These are phyloP conservation scores for Aptenodytes forsteri DNA, from an alignment of 2,113 vertebrate species.

Conservation along the genomic window DNA sequence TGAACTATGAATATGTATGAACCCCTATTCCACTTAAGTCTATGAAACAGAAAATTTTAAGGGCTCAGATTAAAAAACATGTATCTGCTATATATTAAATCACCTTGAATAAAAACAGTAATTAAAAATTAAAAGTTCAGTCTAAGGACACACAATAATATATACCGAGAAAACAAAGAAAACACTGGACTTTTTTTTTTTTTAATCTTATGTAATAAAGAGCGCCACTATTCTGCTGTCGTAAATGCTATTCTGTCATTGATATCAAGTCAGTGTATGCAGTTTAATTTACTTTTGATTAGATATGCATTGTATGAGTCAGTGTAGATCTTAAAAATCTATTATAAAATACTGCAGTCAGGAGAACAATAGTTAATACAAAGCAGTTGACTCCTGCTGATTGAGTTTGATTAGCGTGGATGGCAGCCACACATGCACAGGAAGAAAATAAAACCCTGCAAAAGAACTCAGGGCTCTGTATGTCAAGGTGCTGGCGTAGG, in stretches of 20 bases:
- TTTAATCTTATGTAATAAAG: not conserved
- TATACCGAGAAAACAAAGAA: not conserved
- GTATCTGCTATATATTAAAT: not conserved
- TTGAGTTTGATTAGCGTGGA: not conserved
- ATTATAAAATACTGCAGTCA: not conserved
- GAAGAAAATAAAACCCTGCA: not conserved
- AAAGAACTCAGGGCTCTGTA: not conserved
- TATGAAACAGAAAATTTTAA: not conserved
- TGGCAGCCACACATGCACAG: not conserved
- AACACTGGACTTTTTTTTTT: not conserved
- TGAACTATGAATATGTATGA: not conserved
- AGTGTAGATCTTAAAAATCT: slow-evolving; percentile 13
- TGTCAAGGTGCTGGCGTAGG: not conserved
- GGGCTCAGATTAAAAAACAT: not conserved
- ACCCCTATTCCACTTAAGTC: not conserved
- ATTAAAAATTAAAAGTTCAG: not conserved
- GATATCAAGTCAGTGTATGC: not conserved
- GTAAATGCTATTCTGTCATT: not conserved
- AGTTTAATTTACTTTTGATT: slow-evolving; percentile 25
- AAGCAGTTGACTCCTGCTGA: slow-evolving; percentile 1
- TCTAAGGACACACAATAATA: not conserved
- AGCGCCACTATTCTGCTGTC: not conserved
- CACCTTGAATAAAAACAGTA: not conserved
- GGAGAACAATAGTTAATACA: slow-evolving; percentile 10
- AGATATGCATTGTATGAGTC: not conserved